Percentiles rank a stretch among this genome's conserved stretches.
phyloP scores from a whole-genome alignment of 2,888 invertebrate genomes.

The Amphipyra berbera region DNA sequence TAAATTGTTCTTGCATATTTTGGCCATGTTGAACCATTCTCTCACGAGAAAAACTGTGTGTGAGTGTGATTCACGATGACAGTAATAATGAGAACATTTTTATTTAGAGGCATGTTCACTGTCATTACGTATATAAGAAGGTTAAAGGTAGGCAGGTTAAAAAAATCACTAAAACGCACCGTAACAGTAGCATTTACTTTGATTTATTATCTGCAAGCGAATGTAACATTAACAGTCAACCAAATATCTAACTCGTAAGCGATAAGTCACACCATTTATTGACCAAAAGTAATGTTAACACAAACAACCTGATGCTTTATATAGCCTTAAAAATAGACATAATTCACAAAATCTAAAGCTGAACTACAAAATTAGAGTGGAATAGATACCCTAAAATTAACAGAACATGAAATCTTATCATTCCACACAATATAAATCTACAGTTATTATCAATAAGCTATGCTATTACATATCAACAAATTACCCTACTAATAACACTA shows the following conservation, averaged over 20 bases:
- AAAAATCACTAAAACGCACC: not conserved
- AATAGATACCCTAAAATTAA: no score
- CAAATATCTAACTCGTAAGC: not conserved
- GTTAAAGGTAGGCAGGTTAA: not conserved
- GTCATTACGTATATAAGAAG: not conserved
- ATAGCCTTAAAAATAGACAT: no score
- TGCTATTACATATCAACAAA: no score
- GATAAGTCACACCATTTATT: not conserved
- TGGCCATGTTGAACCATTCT: constrained; percentile 12
- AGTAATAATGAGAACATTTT: not conserved
- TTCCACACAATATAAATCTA: no score
- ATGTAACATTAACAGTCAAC: not conserved
- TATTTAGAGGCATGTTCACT: no score
- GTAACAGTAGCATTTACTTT: not conserved
- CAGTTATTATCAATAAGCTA: no score
- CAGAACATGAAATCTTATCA: no score
- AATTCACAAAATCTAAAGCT: no score
- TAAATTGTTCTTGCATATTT: constrained; percentile 39
- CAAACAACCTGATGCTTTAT: no score
- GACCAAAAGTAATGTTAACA: not conserved
- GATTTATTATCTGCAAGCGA: constrained; percentile 11
- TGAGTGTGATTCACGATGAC: not conserved
- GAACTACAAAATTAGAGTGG: no score
- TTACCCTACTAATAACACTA: no score
- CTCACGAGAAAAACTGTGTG: not conserved